phyloP scores from a whole-genome alignment of 2,888 invertebrate species.

The Myopa tessellatipennis region DNA sequence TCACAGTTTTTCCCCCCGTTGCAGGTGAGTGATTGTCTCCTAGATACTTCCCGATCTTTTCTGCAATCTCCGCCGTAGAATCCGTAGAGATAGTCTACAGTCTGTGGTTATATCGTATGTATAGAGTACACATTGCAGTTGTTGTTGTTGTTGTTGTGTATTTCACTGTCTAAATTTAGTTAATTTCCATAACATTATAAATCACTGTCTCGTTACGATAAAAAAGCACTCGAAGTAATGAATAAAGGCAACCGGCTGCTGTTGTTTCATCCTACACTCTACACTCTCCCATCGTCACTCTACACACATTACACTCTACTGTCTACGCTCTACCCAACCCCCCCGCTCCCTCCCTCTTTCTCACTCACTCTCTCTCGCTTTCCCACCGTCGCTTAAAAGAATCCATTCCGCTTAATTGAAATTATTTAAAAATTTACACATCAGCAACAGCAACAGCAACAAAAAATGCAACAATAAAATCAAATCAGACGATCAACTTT shows the following conservation, averaged over 20 bases:
- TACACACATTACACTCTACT: background rate
- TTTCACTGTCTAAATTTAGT: background rate
- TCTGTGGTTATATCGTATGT: too few relatives aligned
- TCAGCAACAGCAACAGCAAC: background rate
- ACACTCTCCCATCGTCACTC: background rate
- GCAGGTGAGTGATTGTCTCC: background rate
- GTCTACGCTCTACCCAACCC: too few relatives aligned
- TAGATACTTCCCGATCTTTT: background rate
- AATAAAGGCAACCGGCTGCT: background rate
- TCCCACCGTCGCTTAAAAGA: background rate
- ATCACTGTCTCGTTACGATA: conserved; percentile 25
- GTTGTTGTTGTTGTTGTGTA: background rate
- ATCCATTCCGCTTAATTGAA: conserved; percentile 24
- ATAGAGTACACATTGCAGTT: background rate
- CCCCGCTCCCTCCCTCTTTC: too few relatives aligned
- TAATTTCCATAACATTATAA: conserved; percentile 25
- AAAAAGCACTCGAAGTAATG: background rate
- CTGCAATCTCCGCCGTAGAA: background rate
- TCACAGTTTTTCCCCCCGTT: background rate
- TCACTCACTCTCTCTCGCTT: background rate
- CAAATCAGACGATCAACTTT: background rate
- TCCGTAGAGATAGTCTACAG: background rate
- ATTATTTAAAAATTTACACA: conserved; percentile 12
- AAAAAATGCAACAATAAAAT: background rate
- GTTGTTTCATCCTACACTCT: background rate